Conservation (phyloP, 92 coral and sea anemone species). For the Siderastrea siderea region DNA sequence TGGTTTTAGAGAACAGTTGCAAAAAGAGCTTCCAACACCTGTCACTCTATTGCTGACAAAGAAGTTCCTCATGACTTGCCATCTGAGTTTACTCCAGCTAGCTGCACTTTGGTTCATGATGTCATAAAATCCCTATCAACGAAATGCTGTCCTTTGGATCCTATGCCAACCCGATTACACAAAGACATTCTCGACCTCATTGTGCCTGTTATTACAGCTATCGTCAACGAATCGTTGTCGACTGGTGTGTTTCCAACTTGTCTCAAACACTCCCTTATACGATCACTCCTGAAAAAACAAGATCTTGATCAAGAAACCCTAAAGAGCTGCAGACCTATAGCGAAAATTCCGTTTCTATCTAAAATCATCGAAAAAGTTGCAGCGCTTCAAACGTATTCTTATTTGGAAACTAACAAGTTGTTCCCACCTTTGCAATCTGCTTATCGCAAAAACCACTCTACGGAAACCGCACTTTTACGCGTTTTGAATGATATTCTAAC, state of each 20-base stretch:
- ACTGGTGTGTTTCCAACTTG: too few species aligned
- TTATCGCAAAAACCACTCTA: slow-evolving; percentile 26
- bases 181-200: not conserved
- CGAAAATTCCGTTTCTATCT: slow-evolving; percentile 52
- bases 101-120: not conserved
- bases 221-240: not conserved
- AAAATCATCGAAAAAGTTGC: slow-evolving; percentile 60
- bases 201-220: slow-evolving; percentile 23
- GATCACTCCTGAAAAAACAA: slow-evolving; percentile 52
- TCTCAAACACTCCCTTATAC: slow-evolving; percentile 31
- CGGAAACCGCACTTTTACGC: slow-evolving; percentile 9
- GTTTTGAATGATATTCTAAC: not conserved
- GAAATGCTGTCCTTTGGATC: not conserved
- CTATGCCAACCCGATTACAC: not conserved
- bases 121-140: not conserved
- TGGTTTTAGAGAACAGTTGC: slow-evolving; percentile 1
- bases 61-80: not conserved
- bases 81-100: not conserved
- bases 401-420: slow-evolving; percentile 22
- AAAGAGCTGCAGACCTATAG: slow-evolving; percentile 50
- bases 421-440: slow-evolving; percentile 43
- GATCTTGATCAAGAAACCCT: not conserved
- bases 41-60: not conserved
- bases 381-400: slow-evolving; percentile 36
- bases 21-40: slow-evolving; percentile 2